Conservation (phyloP, 92 coral and sea anemone species). For the Epizoanthus scotinus region DNA sequence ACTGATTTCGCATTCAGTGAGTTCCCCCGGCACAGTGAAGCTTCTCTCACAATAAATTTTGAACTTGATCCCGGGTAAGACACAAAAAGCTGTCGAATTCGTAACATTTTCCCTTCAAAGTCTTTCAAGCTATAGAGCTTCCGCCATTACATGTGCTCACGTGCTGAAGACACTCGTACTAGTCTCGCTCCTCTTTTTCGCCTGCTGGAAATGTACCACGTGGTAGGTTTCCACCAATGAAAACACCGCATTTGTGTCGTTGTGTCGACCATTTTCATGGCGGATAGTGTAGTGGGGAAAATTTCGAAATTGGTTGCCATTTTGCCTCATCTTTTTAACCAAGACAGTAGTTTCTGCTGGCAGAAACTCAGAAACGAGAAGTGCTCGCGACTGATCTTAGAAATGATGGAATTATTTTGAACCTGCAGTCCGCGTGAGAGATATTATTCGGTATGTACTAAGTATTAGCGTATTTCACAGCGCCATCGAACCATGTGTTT, state of each 20-base stretch:
- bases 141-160: conserved; percentile 46
- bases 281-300: conserved; percentile 40
- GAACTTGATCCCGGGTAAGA: too few species aligned
- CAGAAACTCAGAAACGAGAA: not conserved
- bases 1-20: not conserved
- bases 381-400: not conserved
- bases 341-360: conserved; percentile 3
- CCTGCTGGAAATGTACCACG: conserved; percentile 41
- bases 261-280: conserved; percentile 61
- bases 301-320: conserved; percentile 36
- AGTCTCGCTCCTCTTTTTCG: conserved; percentile 8
- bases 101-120: conserved; percentile 7
- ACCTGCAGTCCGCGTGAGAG: conserved; percentile 2
- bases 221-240: conserved; percentile 53
- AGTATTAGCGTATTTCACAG: conserved; percentile 1
- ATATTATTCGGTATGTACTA: conserved; percentile 26
- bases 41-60: too few species aligned
- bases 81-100: conserved; percentile 5
- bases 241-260: conserved; percentile 35
- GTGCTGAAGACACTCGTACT: conserved; percentile 26
- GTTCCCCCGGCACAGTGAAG: too few species aligned
- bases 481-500: conserved; percentile 34
- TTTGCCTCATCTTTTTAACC: conserved; percentile 8
- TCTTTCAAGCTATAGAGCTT: not conserved
- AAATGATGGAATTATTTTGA: conserved; percentile 14